Percentiles rank a stretch among this genome's conserved stretches.
Conservation (phyloP, 2,797 vertebrate species). For the Periparus ater region DNA sequence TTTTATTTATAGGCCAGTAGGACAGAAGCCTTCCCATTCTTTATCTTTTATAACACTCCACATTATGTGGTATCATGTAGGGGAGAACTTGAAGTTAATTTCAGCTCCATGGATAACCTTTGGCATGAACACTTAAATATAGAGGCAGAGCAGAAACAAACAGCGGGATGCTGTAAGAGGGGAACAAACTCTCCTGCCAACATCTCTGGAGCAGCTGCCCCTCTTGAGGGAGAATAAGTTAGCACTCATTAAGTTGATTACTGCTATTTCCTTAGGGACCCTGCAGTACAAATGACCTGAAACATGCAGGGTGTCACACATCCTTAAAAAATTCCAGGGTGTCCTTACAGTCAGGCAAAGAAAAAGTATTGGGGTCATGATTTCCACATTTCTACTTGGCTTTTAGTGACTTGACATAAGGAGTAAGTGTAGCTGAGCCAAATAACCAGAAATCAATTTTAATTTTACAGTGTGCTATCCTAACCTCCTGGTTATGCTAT, state of each 20-base stretch:
- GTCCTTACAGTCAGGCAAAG: background rate
- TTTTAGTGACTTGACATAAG: background rate
- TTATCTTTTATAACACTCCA: slow-evolving; percentile 38
- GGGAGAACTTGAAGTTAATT: background rate
- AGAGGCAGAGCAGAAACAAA: background rate
- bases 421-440: background rate
- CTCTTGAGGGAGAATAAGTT: background rate
- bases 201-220: background rate
- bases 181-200: background rate
- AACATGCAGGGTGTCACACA: background rate
- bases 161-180: background rate
- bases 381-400: background rate
- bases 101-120: background rate
- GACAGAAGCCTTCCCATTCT: background rate
- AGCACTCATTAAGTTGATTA: background rate
- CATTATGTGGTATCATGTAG: background rate
- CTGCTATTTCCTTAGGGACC: background rate
- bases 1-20: slow-evolving; percentile 36
- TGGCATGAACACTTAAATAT: background rate
- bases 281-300: background rate
- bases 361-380: background rate
- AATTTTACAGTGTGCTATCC: background rate
- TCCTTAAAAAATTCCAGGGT: background rate
- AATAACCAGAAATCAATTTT: background rate
- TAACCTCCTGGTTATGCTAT: background rate